Evolutionary conservation across 2,113 vertebrate genomes (phyloP).

Genomic region (Catharus bicknelli): DNA sequence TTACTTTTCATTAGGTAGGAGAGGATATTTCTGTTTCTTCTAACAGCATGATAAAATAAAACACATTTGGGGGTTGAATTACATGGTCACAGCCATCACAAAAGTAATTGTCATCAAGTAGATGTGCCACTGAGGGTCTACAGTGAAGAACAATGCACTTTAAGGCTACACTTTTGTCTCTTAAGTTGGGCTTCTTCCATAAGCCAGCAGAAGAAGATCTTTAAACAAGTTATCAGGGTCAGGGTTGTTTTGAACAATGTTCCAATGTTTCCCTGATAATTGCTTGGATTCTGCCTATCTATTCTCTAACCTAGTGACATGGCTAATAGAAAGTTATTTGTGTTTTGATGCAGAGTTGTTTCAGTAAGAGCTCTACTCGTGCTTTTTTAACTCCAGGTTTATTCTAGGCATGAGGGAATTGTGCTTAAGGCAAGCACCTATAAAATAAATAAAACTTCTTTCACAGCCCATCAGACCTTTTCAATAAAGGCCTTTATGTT

Average conservation of each 20-base stretch:
- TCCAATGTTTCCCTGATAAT: slow-evolving; percentile 45
- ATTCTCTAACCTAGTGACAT: slow-evolving; percentile 59
- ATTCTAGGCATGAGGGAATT: slow-evolving; percentile 41
- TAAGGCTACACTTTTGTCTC: slow-evolving; percentile 63
- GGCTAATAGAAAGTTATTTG: slow-evolving; percentile 63
- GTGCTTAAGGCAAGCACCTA: slow-evolving; percentile 50
- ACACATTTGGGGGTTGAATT: slow-evolving; percentile 66
- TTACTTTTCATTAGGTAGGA: slow-evolving; percentile 61
- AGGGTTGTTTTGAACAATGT: slow-evolving; percentile 60
- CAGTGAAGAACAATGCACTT: slow-evolving; percentile 42
- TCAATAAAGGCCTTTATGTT: slow-evolving; percentile 38
- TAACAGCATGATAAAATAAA: slow-evolving; percentile 69
- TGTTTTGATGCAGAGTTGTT: slow-evolving; percentile 52
- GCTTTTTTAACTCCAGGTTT: slow-evolving; percentile 45
- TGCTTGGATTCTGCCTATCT: slow-evolving; percentile 34
- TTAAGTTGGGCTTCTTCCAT: slow-evolving; percentile 56
- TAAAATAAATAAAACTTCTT: slow-evolving; percentile 58
- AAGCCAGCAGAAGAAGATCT: slow-evolving; percentile 44
- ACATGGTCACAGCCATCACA: slow-evolving; percentile 42
- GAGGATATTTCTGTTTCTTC: slow-evolving; percentile 44
- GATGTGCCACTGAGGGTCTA: slow-evolving; percentile 11
- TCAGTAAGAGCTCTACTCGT: slow-evolving; percentile 39
- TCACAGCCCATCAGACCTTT: slow-evolving; percentile 31
- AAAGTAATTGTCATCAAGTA: slow-evolving; percentile 65
- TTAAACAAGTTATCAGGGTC: slow-evolving; percentile 61